Base-by-base conservation (phyloP, 2,113 vertebrate genomes). In the Sturnus vulgaris region DNA sequence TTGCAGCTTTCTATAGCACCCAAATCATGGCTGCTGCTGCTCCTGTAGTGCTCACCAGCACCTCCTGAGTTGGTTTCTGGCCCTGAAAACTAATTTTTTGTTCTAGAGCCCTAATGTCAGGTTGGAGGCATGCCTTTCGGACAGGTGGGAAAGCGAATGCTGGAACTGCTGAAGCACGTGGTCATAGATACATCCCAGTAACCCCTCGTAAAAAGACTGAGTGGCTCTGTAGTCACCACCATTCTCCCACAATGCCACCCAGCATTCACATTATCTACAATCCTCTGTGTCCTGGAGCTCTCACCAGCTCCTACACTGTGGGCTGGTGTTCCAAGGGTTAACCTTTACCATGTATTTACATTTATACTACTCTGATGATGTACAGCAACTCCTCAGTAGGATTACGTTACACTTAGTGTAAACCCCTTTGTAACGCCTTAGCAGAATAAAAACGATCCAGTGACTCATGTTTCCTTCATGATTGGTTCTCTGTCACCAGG, bases 201-300 rank as follows among this genome's bases (percentile, higher is more conserved):
- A 55, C 30, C 17, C 6, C 18, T 8, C 20, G n/a, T 5, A 2
- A 25, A 35, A 79, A 35, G 33, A 47, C 11, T 23, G 12, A 3
- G 3, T 59, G 12, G 21, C 14, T 68, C n/a, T 77, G 31, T 15
- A 79, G 39, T 33, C 44, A 72, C 24, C 27, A 68, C 35, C 35
- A 15, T 9, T 10, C 15, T 63, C 37, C 44, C 52, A 63, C 0
- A 0, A 53, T 18, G 31, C 15, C 22, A 59, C 8, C 2, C 31
- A 85, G 15, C 7, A 24, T n/a, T 18, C 37, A 14, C 30, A 33
- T n/a, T 64, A 57, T 18, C 39, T 68, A 25, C 46, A 63, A 37
- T 64, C 7, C 49, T 72, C 33, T 60, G 35, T n/a, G 49, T 50
- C 35, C 49, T 59, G 31, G 39, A 66, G 28, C 14, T 72, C 24